Evolutionary conservation across 1,140 invertebrate genomes (phyloP).

Genomic region (Drosophila santomea): DNA sequence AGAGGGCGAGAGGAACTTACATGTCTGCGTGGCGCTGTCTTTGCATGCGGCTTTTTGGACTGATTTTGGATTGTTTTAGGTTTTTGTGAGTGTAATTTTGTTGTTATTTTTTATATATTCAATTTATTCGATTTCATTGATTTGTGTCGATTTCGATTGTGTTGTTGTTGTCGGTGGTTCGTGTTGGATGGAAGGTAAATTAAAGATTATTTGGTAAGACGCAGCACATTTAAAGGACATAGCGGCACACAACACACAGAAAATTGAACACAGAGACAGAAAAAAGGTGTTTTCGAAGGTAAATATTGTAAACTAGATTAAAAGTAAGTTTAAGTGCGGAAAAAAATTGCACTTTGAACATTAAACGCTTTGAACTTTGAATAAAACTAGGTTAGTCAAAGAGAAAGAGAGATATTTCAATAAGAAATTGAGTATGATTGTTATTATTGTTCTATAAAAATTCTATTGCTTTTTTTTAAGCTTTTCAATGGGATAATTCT

Average conservation of each 20-base stretch:
- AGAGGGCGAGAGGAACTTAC: constrained; percentile 61
- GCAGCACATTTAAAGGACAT: constrained; percentile 38
- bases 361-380: too few relatives aligned
- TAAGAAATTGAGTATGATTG: too few relatives aligned
- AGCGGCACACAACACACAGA: constrained; percentile 23
- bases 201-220: constrained; percentile 40
- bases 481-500: neutral
- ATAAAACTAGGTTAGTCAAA: too few relatives aligned
- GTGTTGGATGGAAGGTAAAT: constrained; percentile 36
- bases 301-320: neutral
- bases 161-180: constrained; percentile 22
- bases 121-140: constrained; percentile 7
- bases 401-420: too few relatives aligned
- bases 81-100: constrained; percentile 14
- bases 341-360: neutral
- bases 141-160: constrained; percentile 5
- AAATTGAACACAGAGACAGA: constrained; percentile 1
- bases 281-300: neutral
- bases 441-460: too few relatives aligned
- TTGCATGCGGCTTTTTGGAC: constrained; percentile 75
- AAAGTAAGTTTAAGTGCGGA: too few relatives aligned
- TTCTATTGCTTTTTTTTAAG: too few relatives aligned
- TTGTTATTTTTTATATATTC: constrained; percentile 15
- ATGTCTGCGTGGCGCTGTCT: constrained; percentile 74
- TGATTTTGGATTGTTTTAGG: constrained; percentile 30